Evolutionary conservation across 2,113 vertebrate genomes (phyloP).

Genomic region (Zapornia atra): DNA sequence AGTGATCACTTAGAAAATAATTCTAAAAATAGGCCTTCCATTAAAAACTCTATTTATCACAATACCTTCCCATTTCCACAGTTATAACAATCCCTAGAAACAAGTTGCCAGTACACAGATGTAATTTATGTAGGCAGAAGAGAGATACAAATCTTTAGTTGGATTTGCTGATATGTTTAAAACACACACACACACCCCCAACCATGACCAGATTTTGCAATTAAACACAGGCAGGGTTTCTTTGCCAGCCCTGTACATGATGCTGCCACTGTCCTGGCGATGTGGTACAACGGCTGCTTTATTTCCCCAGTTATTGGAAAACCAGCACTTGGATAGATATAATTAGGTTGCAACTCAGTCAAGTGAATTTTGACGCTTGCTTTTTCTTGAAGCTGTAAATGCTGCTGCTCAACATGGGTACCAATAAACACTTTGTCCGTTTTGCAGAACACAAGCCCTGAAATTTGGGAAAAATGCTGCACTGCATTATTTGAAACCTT

Average conservation of each 20-base stretch:
- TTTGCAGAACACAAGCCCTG: background rate
- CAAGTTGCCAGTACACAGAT: background rate
- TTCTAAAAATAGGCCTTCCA: background rate
- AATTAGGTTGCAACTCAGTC: background rate
- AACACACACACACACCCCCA: background rate
- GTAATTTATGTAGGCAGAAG: background rate
- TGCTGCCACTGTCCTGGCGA: background rate
- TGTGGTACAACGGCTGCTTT: background rate
- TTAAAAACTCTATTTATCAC: background rate
- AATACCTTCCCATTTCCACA: background rate
- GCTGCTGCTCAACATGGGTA: background rate
- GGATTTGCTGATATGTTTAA: background rate
- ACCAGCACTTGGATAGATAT: background rate
- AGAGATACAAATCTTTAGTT: background rate
- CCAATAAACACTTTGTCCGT: background rate
- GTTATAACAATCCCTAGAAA: background rate
- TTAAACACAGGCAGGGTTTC: background rate
- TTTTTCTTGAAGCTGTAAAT: background rate
- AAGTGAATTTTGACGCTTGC: background rate
- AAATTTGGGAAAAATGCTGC: background rate
- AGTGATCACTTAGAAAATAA: background rate
- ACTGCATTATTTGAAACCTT: rapidly evolving
- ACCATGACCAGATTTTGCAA: background rate
- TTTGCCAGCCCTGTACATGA: background rate
- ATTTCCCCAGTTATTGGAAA: background rate